Base-by-base conservation (phyloP, 2,888 invertebrate genomes). In the Hemaris fuciformis region DNA sequence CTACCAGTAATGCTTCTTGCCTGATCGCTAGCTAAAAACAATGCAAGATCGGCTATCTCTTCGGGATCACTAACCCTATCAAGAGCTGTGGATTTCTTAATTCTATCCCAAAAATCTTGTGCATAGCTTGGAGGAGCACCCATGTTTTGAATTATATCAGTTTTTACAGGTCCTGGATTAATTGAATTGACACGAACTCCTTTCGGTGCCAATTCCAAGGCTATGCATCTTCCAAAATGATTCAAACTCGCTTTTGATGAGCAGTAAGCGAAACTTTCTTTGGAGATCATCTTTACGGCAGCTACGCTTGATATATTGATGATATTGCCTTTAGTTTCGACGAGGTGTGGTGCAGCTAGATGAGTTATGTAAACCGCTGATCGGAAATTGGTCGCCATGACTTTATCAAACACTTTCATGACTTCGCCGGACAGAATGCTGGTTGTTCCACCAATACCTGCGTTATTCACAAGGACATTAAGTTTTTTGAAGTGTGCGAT, bases 191-290 rank as follows among this genome's bases (percentile, higher is more conserved):
- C 97, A 57, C 98, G 91, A 0, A 98, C 96, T 64, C 95, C 94
- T 75, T 95, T 95, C 0, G 93, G 65, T 31, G 95, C 96, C 46
- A 97, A 85, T 72, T 96, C 98, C 34, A 98, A 85, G 2, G 98
- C 98, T 3, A 94, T 91, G 79, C 97, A 97, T 73, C 95, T 93
- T 0, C 98, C 98, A 69, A 99, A 95, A 79, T 98, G 98, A 88
- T 99, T 98, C 10, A 98, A 82, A 2, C 66, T 77, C 3, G 79
- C 79, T 42, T 79, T 79, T 0, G 80, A 77, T 6, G 69, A 61
- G 8, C 70, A 65, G 34, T 80, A 79, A 5, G 77, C 58, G 46
- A 69, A 74, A 45, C 58, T 25, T 38, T 58, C 3, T n/a, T 23
- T 13, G 3, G 22, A n/a, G 10, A 64, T n/a, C 15, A 62, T 56